Percentiles rank a stretch among this genome's conserved stretches.
These are phyloP conservation scores for Pseudorhiza aurosa DNA, from an alignment of 30 jellyfish, hydroid and myxozoan species.

Conservation along the genomic window DNA sequence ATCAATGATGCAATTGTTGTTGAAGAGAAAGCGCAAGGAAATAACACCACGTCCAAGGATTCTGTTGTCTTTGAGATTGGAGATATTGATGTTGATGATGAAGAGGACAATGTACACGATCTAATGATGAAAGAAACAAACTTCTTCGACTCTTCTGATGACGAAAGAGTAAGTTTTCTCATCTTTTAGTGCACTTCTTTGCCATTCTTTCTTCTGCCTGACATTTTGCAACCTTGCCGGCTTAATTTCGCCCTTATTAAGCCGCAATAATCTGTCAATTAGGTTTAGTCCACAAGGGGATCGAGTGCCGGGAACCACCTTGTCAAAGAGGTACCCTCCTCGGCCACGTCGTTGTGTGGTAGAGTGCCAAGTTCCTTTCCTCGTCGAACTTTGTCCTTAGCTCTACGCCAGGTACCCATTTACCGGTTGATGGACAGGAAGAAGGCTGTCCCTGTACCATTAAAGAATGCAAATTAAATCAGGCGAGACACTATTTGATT, in stretches of 20 bases:
- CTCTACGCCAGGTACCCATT: too few relatives aligned
- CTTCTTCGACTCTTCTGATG: slow-evolving; percentile 50
- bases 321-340: too few relatives aligned
- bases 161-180: slow-evolving; percentile 45
- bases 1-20: background rate
- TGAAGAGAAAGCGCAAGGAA: background rate
- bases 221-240: background rate
- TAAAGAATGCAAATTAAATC: too few relatives aligned
- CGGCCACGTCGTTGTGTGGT: too few relatives aligned
- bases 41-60: background rate
- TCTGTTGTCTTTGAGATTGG: slow-evolving; percentile 73
- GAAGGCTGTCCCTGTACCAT: too few relatives aligned
- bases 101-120: background rate
- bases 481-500: too few relatives aligned
- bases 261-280: background rate
- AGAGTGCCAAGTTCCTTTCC: too few relatives aligned
- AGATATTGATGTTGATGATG: slow-evolving; percentile 57
- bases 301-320: too few relatives aligned
- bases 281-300: background rate
- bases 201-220: background rate
- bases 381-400: too few relatives aligned
- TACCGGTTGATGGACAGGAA: too few relatives aligned
- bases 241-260: background rate
- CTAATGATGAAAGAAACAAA: slow-evolving; percentile 3
- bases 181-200: too few relatives aligned